Base-by-base conservation (phyloP, 1,140 invertebrate species). In the Cherax quadricarinatus region DNA sequence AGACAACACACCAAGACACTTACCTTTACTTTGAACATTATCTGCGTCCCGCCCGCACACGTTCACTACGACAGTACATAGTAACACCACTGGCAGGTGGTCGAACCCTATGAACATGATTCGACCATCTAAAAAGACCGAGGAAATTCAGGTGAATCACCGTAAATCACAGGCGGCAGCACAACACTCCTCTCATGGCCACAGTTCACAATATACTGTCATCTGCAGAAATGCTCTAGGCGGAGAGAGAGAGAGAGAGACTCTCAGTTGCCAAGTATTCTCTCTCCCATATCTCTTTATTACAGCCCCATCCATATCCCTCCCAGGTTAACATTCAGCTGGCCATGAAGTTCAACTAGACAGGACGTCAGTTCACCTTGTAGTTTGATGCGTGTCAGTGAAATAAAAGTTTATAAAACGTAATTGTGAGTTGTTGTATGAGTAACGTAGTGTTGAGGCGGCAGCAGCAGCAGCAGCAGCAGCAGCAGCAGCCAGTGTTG, bases 41-140 rank as follows among this genome's bases (percentile, higher is more conserved):
- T 24, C 57, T 30, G 51, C 49, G 12, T 83, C 81, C 48, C 51
- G 49, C 49, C 81, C 81, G 57, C 57, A 83, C 24, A 60, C 81
- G 51, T 57, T 83, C 51, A 30, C 49, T 57, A 83, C 2, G 57
- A 83, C 21, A 18, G 81, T 16, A 41, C 81, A 83, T 60, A 83
- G 49, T 14, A 88, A 80, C n/a, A 88, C 86, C 86, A 80, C 86
- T 78, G 62, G 86, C 86, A 79, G 73, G 86, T 79, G 53, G 86
- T 24, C 51, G 75, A 79, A 57, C 41, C 86, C 73, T 62, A 21
- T 88, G 60, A 24, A 88, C 86, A 88, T 88, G 86, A 60, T 88
- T 88, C 86, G 30, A 78, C 51, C 86, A 88, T 88, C 30, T 88
- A 88, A 80, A 80, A 88, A 53, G 60, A 57, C 53, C n/a, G 49